These are phyloP conservation scores for Synodontis membranacea DNA, from an alignment of 2,113 vertebrate genomes.

Conservation along the genomic window DNA sequence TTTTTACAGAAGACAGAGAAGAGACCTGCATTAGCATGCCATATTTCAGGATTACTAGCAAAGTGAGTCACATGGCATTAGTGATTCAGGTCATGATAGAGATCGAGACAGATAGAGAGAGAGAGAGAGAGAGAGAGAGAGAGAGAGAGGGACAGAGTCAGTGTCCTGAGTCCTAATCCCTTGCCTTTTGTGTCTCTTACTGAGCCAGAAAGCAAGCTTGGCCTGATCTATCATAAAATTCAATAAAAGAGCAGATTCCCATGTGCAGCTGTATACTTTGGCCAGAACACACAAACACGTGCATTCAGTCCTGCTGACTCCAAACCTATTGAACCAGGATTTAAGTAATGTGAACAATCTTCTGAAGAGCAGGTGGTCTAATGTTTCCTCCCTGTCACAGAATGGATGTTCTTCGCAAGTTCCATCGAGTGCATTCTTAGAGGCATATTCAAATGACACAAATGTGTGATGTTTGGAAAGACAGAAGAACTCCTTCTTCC, in stretches of 20 bases:
- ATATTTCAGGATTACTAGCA: not conserved
- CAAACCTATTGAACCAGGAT: not conserved
- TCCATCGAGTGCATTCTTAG: too few species aligned
- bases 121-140: not conserved
- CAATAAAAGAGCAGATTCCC: not conserved
- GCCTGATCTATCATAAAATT: not conserved
- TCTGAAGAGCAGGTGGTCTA: not conserved
- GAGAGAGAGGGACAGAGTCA: not conserved
- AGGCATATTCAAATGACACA: not conserved
- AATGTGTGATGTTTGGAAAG: not conserved
- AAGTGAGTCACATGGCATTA: not conserved
- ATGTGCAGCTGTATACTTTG: not conserved
- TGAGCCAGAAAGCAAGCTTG: not conserved
- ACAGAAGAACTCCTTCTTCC: not conserved
- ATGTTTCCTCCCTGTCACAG: too few species aligned
- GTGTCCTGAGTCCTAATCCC: not conserved
- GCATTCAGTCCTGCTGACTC: not conserved
- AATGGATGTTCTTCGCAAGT: too few species aligned
- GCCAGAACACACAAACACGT: not conserved
- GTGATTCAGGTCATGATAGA: not conserved
- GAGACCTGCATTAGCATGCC: not conserved
- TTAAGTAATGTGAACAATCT: not conserved
- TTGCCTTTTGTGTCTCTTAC: not conserved
- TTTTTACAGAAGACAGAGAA: not conserved
- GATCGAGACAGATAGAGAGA: not conserved